A percentile compares a stretch with the other conserved stretches of the same genome.
Conservation (phyloP, 1,140 invertebrate genomes). For the Heliconius hermathena region DNA sequence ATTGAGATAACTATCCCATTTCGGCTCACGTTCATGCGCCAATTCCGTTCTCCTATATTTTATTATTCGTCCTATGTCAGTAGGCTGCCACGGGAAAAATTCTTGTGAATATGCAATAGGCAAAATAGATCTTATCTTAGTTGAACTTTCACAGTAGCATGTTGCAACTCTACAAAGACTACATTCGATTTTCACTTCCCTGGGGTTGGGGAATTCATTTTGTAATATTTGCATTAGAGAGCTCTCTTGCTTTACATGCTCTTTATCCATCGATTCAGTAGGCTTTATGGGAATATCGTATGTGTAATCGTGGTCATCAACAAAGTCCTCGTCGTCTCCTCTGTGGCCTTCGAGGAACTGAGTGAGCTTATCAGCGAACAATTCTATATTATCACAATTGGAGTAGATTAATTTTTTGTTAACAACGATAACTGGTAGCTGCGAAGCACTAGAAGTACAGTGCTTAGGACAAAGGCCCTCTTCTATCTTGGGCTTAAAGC, state of each 20-base stretch:
- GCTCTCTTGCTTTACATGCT: constrained; percentile 61
- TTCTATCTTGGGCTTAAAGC: constrained; percentile 54
- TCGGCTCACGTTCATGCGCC: constrained; percentile 59
- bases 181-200: constrained; percentile 47
- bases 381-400: constrained; percentile 63
- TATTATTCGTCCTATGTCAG: constrained; percentile 46
- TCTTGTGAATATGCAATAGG: constrained; percentile 14
- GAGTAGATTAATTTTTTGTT: constrained; percentile 68
- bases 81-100: neutral
- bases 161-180: constrained; percentile 54
- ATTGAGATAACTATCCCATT: constrained; percentile 63
- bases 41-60: constrained; percentile 46
- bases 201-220: constrained; percentile 58
- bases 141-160: constrained; percentile 53
- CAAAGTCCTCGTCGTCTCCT: constrained; percentile 53
- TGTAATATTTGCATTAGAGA: constrained; percentile 69
- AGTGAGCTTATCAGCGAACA: constrained; percentile 60
- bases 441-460: constrained; percentile 59
- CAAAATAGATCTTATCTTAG: constrained; percentile 12
- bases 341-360: constrained; percentile 49
- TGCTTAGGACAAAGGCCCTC: constrained; percentile 61
- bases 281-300: constrained; percentile 57
- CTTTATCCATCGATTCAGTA: constrained; percentile 47
- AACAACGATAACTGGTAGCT: constrained; percentile 64
- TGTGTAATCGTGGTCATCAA: constrained; percentile 59